Evolutionary conservation across 2,888 invertebrate genomes (phyloP), one percentile per base, ranked within the genome.

Genomic region (Actias luna): DNA sequence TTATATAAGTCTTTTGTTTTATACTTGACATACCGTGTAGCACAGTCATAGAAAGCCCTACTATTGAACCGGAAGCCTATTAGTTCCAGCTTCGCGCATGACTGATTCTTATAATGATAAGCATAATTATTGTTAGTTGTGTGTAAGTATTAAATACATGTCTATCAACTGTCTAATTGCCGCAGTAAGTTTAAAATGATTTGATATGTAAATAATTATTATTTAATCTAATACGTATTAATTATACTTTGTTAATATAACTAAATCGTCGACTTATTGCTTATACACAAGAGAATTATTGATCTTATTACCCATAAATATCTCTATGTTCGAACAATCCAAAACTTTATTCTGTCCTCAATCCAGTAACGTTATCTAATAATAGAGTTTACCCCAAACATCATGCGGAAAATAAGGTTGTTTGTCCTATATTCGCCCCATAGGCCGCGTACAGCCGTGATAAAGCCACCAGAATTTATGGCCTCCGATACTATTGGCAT

Each of bases 401-500:
- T 68, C 69, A 69, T 69, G 67, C 69, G 67, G 74, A 70, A 74
- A 67, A 70, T 67, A 72, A 72, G 70, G 76, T 74, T 78, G 77
- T 79, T 78, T 76, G 77, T 74, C 75, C 75, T 68, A 74, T 72
- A 73, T 75, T 76, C 71, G 73, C 73, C 66, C 63, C 66, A 67
- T 65, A 68, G 65, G 62, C 64, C 69, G 70, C 70, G 67, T 29
- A 68, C 68, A 67, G 65, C 68, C 72, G 69, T 71, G 78, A 79
- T 83, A 83, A 77, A 79, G 75, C 78, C 69, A 72, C 72, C 73
- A 64, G 69, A 78, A 83, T 83, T 82, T 78, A 80, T 77, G 75
- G 67, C 70, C 71, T 64, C 59, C 72, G 71, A 72, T 81, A 80
- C 70, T 74, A 79, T 79, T 78, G 82, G 77, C 76, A 72, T 68